A percentile compares a stretch with the other conserved stretches of the same genome.
phyloP scores from a whole-genome alignment of 1,140 invertebrate genomes.

The Drosophila pachea region DNA sequence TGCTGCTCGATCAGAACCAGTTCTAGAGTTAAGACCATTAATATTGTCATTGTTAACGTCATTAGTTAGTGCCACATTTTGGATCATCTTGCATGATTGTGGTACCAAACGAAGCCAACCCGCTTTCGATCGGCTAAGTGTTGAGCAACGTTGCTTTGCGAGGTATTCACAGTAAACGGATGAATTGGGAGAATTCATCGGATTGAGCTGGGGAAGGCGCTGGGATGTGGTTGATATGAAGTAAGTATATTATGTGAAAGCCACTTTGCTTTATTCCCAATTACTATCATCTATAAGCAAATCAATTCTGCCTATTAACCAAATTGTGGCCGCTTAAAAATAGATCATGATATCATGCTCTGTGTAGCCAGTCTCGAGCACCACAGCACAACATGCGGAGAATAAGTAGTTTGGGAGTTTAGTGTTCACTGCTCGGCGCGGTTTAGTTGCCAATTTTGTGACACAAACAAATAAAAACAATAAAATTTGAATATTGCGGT shows the following conservation, averaged over 20 bases:
- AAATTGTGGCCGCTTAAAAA: conserved; percentile 49
- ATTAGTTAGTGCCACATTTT: conserved; percentile 54
- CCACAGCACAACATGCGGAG: conserved; percentile 3
- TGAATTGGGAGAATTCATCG: too few species aligned
- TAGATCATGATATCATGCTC: conserved; percentile 71
- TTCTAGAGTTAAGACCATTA: conserved; percentile 31
- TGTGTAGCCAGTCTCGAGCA: conserved; percentile 61
- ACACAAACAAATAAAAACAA: conserved; percentile 66
- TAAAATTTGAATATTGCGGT: conserved; percentile 69
- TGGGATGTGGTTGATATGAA: too few species aligned
- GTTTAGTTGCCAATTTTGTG: conserved; percentile 73
- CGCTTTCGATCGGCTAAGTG: too few species aligned
- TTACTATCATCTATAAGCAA: conserved; percentile 56
- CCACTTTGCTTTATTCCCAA: conserved; percentile 36
- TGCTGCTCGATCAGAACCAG: conserved; percentile 33
- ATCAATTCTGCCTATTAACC: conserved; percentile 45
- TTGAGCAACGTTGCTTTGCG: too few species aligned
- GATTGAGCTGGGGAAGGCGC: too few species aligned
- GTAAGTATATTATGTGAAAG: neutral
- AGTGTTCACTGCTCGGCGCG: conserved; percentile 42
- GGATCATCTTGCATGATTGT: conserved; percentile 35
- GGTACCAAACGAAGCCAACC: conserved; percentile 31
- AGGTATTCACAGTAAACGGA: neutral
- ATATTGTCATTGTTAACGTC: conserved; percentile 53
- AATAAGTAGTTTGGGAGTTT: conserved; percentile 57